Base-by-base conservation (phyloP, 2,113 vertebrate genomes). In the Equus przewalskii region DNA sequence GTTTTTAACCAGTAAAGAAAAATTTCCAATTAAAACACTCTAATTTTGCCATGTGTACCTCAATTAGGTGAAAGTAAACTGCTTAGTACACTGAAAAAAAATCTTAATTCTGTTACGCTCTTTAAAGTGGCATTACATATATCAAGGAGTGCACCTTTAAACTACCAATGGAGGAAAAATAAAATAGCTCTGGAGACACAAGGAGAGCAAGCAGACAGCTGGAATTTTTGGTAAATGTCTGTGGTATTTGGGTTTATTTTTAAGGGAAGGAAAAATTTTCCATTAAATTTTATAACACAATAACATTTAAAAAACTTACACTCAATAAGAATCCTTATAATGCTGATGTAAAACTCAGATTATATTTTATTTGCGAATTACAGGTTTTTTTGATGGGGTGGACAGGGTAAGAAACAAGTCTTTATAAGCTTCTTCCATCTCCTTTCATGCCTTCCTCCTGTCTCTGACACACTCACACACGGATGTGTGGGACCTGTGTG, bases 181-280 rank as follows among this genome's bases (percentile, higher is more conserved):
- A 21, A 97, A 98, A 67, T 93, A 75, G 46, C 3, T 30, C 2
- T 87, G 67, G 67, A 98, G 78, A 78, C 0, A 0, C 16, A 90
- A 65, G 46, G 60, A 94, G 28, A 89, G 75, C 49, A 88, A 97
- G 58, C 97, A 95, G 94, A 97, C 92, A 97, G 86, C 88, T 98
- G 94, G 97, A 98, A 93, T 98, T 95, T 97, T 33, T 0, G 92
- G 76, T 78, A 97, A 98, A 98, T 92, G 89, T 64, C 91, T 98
- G 85, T 94, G 97, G 69, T 84, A 92, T 98, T 98, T 97, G 56
- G 0, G 65, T 98, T 98, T 98, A 89, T 94, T 98, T 98, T 98
- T 97, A 95, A 97, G 95, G 85, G 65, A 51, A 3, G 46, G 91
- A 88, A 97, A 96, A 90, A 3, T 81, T 96, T 98, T 97, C 97